Evolutionary conservation across 2,888 invertebrate genomes (phyloP), one percentile per base, ranked within the genome.

Genomic region (Hydroisotoma schaefferi): DNA sequence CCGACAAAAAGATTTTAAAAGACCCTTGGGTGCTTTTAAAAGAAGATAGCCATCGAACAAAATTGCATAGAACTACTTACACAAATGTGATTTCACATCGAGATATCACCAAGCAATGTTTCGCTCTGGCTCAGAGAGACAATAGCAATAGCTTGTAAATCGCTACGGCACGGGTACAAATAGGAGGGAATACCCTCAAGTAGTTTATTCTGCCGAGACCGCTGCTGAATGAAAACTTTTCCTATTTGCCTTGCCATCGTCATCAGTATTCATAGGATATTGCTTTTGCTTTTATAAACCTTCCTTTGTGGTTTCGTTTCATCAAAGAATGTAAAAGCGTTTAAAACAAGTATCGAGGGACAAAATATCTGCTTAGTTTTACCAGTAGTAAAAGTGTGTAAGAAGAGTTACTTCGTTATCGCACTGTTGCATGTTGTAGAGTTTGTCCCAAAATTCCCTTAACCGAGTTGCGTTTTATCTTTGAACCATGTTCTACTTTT

Each of bases 1-100:
- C 20, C 8, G 40, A 15, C 40, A 40, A 20, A 20, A 15, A 40
- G 40, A 40, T 15, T 40, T 5, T 8, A 40, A 52, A 52, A 37
- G 33, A 52, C 51, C 51, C 51, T 22, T 22, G 51, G 51, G 51
- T 29, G 33, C 23, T n/a, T 37, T 47, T 52, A 6, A 26, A 29
- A 33, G n/a, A 20, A 52, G 37, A 52, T 52, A 6, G 37, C 20
- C 51, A 37, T 49, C 27, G 28, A 15, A 15, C 8, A 40, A 20
- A 40, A 15, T 15, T 18, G 15, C 8, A 20, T 40, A 15, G n/a
- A 40, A 40, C 40, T 20, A 40, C 40, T 40, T 40, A 15, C n/a
- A 40, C 40, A 40, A 40, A 40, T 40, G 40, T 40, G 40, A 40
- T 40, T 15, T 40, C 20, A 40, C 8, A n/a, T 40, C 40, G 5